Conservation (phyloP, 2,797 vertebrate species). For the Bryconaethiops microstoma region DNA sequence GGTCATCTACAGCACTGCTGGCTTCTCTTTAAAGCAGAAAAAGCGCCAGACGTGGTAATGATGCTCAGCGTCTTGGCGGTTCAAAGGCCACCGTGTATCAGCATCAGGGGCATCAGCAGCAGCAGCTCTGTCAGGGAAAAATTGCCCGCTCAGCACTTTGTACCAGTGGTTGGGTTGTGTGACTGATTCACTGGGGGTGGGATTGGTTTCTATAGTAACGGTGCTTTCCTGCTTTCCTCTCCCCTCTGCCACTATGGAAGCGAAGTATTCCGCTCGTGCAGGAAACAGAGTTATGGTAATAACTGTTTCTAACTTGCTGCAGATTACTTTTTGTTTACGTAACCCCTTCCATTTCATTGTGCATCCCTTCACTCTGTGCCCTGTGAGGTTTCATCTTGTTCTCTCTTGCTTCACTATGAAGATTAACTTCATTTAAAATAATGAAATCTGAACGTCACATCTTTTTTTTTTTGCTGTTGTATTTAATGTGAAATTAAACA, state of each 20-base stretch:
- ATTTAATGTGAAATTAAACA: background rate
- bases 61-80: background rate
- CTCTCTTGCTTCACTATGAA: background rate
- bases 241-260: conserved; percentile 99
- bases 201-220: conserved; percentile 89
- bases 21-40: background rate
- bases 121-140: background rate
- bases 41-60: background rate
- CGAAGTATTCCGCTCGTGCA: conserved; percentile 99
- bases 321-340: background rate
- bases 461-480: background rate
- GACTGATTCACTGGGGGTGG: conserved; percentile 42
- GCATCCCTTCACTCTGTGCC: background rate
- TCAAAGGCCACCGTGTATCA: conserved; percentile 3
- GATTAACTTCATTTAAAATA: background rate
- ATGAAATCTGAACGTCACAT: background rate
- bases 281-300: conserved; percentile 99
- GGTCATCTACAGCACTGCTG: too few species aligned
- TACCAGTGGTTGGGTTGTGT: conserved; percentile 8
- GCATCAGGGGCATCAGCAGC: conserved; percentile 9
- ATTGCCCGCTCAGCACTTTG: conserved; percentile 50
- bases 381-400: background rate
- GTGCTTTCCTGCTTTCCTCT: conserved; percentile 95
- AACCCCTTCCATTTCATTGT: background rate
- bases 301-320: conserved; percentile 46